phyloP scores from a whole-genome alignment of 2,888 invertebrate genomes.

The Miltochrista miniata region DNA sequence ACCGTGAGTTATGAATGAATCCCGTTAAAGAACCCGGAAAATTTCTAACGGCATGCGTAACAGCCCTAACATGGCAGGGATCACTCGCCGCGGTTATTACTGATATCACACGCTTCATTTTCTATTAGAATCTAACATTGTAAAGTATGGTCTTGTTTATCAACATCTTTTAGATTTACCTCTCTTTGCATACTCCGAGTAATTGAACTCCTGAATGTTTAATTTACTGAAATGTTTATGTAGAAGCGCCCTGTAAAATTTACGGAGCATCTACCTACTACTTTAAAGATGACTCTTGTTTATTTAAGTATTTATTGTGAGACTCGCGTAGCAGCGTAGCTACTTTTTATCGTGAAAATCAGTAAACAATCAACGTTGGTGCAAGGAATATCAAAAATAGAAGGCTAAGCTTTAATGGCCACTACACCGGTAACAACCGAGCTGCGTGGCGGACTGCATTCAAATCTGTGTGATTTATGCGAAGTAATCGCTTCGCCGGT shows the following conservation, averaged over 20 bases:
- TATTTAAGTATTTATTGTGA: slow-evolving; percentile 4
- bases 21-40: slow-evolving; percentile 82
- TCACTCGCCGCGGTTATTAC: slow-evolving; percentile 34
- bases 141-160: slow-evolving; percentile 5
- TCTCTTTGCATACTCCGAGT: slow-evolving; percentile 16
- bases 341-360: slow-evolving; percentile 25
- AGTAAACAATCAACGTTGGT: slow-evolving; percentile 39
- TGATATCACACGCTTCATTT: slow-evolving; percentile 24
- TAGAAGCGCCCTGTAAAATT: slow-evolving; percentile 12
- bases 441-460: slow-evolving; percentile 52
- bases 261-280: slow-evolving; percentile 9
- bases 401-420: slow-evolving; percentile 48
- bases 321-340: slow-evolving; percentile 11
- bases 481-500: slow-evolving; percentile 55
- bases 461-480: slow-evolving; percentile 71
- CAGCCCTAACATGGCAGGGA: slow-evolving; percentile 50
- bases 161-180: slow-evolving; percentile 9
- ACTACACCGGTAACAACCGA: slow-evolving; percentile 55
- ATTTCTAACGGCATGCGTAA: slow-evolving; percentile 72
- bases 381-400: slow-evolving; percentile 37
- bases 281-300: slow-evolving; percentile 8
- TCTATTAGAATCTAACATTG: slow-evolving; percentile 13
- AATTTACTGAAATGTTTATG: slow-evolving; percentile 21
- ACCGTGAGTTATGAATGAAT: slow-evolving; percentile 83
- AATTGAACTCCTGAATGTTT: slow-evolving; percentile 32